A percentile compares a stretch with the other conserved stretches of the same genome.
phyloP scores from a whole-genome alignment of 2,113 vertebrate genomes.

The Pteropus alecto region DNA sequence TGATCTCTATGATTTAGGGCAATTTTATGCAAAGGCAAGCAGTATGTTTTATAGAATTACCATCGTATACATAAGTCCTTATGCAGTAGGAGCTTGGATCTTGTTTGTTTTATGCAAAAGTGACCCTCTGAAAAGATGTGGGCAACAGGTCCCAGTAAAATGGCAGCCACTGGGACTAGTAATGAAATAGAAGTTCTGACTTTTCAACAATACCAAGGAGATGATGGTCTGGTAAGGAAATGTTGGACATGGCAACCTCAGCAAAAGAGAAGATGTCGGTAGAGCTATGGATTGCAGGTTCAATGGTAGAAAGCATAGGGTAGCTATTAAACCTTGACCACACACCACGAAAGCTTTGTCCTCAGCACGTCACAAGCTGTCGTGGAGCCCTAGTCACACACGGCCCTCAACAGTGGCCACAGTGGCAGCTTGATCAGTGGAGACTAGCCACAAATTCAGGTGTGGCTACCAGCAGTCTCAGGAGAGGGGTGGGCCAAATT shows the following conservation, averaged over 20 bases:
- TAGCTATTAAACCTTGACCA: neutral
- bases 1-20: neutral
- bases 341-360: neutral
- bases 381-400: fast-evolving
- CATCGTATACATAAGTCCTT: neutral
- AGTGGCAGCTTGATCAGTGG: fast-evolving
- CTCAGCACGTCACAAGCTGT: fast-evolving
- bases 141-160: neutral
- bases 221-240: neutral
- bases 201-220: neutral
- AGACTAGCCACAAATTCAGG: neutral
- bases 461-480: too few species aligned
- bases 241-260: neutral
- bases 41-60: neutral
- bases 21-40: neutral
- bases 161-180: neutral
- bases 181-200: neutral
- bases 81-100: neutral
- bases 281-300: neutral
- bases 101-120: neutral
- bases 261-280: neutral
- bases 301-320: neutral
- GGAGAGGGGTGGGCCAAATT: neutral
- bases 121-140: neutral
- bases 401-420: fast-evolving